These are phyloP conservation scores for Piscicola geometra DNA, from an alignment of 2,888 invertebrate genomes.

Conservation along the genomic window DNA sequence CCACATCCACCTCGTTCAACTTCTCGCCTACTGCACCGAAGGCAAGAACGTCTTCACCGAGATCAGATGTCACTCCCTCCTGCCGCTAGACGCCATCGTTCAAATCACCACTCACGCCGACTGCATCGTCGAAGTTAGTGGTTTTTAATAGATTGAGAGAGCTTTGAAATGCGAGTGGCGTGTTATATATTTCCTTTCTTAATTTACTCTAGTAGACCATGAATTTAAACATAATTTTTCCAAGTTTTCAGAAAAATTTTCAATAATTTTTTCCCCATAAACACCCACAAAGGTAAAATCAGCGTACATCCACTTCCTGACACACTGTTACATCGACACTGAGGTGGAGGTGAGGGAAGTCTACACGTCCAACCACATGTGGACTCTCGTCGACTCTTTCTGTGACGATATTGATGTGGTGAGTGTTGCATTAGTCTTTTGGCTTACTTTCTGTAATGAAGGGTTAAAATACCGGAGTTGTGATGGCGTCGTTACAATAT, in stretches of 20 bases:
- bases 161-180: too few species aligned
- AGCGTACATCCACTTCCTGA: slow-evolving; percentile 29
- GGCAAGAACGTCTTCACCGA: slow-evolving; percentile 32
- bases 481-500: too few species aligned
- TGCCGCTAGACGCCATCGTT: slow-evolving; percentile 28
- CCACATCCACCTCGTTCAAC: slow-evolving; percentile 27
- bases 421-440: too few species aligned
- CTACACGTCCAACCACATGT: slow-evolving; percentile 26
- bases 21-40: slow-evolving; percentile 30
- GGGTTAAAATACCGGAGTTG: too few species aligned
- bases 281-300: slow-evolving; percentile 31
- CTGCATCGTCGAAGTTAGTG: slow-evolving; percentile 27
- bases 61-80: slow-evolving; percentile 30
- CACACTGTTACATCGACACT: slow-evolving; percentile 32
- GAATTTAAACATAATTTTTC: too few species aligned
- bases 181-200: too few species aligned
- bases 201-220: too few species aligned
- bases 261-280: too few species aligned
- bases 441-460: too few species aligned
- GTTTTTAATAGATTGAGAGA: too few species aligned
- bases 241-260: too few species aligned
- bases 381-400: slow-evolving; percentile 27
- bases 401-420: slow-evolving; percentile 17
- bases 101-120: slow-evolving; percentile 24
- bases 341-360: slow-evolving; percentile 32